phyloP scores from a whole-genome alignment of 2,888 invertebrate species.

The Epistrophella euchroma region DNA sequence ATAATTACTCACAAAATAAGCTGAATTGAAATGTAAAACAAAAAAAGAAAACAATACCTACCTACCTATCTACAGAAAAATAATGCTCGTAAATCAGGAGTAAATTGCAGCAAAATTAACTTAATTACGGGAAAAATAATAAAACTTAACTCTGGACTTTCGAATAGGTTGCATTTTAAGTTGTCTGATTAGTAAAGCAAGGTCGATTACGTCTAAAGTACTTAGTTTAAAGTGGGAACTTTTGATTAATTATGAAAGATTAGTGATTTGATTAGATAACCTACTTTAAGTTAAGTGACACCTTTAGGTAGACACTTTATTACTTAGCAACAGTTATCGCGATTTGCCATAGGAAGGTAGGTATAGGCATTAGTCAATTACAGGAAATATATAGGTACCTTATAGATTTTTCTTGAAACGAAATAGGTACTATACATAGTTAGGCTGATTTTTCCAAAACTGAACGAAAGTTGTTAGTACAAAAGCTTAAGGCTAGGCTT shows the following conservation, averaged over 20 bases:
- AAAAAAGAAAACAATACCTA: neutral
- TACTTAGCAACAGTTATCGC: neutral
- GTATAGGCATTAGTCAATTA: no score
- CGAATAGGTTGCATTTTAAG: conserved; percentile 44
- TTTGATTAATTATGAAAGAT: conserved; percentile 54
- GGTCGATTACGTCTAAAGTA: conserved; percentile 16
- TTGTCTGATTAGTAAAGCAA: neutral
- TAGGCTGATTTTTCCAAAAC: no score
- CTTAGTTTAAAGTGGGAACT: conserved; percentile 28
- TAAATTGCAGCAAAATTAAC: conserved; percentile 55
- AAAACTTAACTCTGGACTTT: conserved; percentile 28
- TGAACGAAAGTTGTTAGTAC: no score
- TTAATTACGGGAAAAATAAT: conserved; percentile 44
- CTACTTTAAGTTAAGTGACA: neutral
- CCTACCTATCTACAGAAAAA: no score
- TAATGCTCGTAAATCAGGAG: conserved; percentile 52
- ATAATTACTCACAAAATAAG: conserved; percentile 18
- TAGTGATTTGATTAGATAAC: no score
- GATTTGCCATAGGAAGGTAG: no score
- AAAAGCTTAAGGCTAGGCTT: no score
- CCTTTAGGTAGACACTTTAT: neutral
- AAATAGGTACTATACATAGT: no score
- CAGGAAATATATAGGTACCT: no score
- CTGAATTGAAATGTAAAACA: conserved; percentile 38
- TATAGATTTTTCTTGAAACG: no score